phyloP scores from a whole-genome alignment of 2,888 invertebrate genomes.

The Callyntrura guangdongensis region DNA sequence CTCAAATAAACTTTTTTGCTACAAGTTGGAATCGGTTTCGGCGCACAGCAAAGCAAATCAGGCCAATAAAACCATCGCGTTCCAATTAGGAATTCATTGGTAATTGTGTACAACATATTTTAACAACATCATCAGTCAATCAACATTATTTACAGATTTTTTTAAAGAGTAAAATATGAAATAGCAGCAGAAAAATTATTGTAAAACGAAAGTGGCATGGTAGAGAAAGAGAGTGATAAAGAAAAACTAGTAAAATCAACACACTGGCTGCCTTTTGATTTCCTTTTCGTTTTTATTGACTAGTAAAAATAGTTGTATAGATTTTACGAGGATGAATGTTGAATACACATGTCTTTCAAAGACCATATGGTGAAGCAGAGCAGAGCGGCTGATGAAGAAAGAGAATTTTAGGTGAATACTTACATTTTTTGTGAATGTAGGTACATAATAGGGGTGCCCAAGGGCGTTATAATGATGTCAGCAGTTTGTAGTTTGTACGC shows the following conservation, averaged over 20 bases:
- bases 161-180: not conserved
- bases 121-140: not conserved
- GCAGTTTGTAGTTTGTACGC: not conserved
- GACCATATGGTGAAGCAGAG: no score
- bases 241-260: not conserved
- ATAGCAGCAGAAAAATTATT: not conserved
- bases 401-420: no score
- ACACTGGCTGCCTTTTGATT: conserved; percentile 4
- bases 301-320: not conserved
- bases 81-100: conserved; percentile 14
- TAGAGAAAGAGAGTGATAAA: no score
- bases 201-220: no score
- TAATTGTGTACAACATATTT: not conserved
- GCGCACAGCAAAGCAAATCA: not conserved
- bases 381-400: no score
- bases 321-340: no score
- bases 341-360: no score
- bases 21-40: no score
- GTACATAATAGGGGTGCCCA: conserved; percentile 8
- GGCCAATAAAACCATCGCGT: not conserved
- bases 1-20: no score
- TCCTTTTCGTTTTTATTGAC: conserved; percentile 36
- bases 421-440: not conserved
- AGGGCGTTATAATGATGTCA: conserved; percentile 26
- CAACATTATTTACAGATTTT: not conserved